phyloP scores from a whole-genome alignment of 1,140 invertebrate species.

The Drosophila pruinosa region DNA sequence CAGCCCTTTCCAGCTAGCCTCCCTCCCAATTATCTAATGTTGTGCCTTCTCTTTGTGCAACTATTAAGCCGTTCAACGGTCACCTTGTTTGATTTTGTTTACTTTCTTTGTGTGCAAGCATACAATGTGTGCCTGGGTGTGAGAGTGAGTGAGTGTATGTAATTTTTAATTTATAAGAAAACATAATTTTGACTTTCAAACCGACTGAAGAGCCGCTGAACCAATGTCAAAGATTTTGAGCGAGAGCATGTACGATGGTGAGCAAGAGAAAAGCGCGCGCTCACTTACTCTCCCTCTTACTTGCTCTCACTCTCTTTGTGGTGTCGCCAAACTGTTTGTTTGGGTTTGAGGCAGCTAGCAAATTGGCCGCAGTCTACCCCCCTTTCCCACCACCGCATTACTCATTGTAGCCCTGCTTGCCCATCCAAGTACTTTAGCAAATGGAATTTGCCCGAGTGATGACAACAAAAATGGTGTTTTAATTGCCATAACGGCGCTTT shows the following conservation, averaged over 20 bases:
- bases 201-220: constrained; percentile 4
- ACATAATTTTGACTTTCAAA: constrained; percentile 23
- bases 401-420: neutral
- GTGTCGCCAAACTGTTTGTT: constrained; percentile 32
- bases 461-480: constrained; percentile 62
- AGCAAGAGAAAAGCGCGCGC: neutral
- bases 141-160: neutral
- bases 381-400: neutral
- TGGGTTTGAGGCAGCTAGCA: constrained; percentile 35
- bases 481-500: constrained; percentile 60
- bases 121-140: neutral
- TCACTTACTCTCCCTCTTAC: neutral
- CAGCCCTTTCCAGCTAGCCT: neutral
- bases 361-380: constrained; percentile 9
- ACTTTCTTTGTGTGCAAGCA: neutral
- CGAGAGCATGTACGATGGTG: neutral
- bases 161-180: constrained; percentile 18
- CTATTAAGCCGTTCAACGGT: constrained; percentile 5
- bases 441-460: constrained; percentile 14
- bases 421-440: neutral
- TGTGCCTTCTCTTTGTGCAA: constrained; percentile 2
- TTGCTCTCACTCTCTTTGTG: neutral
- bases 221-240: constrained; percentile 3
- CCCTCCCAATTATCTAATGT: neutral
- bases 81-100: constrained; percentile 35